phyloP scores from a whole-genome alignment of 2,888 invertebrate species.

The Zhuqinia jingwanae region DNA sequence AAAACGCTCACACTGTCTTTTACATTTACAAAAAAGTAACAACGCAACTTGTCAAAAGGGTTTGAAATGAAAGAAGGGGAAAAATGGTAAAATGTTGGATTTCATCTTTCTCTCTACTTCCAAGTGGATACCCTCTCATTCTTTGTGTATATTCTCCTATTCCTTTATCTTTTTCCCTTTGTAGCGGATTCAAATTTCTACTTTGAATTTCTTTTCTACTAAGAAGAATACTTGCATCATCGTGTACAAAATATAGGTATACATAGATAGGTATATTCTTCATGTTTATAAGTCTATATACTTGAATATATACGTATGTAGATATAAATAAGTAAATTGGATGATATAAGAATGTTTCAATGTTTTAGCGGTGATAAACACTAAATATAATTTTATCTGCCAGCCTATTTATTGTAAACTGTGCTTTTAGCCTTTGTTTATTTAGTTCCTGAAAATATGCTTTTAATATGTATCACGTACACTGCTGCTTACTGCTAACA shows the following conservation, averaged over 20 bases:
- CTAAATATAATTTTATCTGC: background rate
- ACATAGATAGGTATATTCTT: background rate
- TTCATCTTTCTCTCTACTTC: background rate
- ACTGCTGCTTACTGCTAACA: background rate
- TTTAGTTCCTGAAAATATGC: background rate
- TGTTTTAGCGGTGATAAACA: no score
- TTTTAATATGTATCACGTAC: background rate
- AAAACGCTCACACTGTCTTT: no score
- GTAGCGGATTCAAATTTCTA: slow-evolving; percentile 32
- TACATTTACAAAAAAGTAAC: no score
- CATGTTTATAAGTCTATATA: background rate
- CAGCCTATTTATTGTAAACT: background rate
- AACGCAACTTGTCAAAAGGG: background rate
- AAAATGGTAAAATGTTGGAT: slow-evolving; percentile 14
- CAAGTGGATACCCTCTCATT: slow-evolving; percentile 27
- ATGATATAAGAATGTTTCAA: no score
- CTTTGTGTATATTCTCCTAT: no score
- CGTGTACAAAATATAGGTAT: no score
- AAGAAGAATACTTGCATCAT: no score
- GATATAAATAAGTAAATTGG: no score
- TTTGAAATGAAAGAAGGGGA: background rate
- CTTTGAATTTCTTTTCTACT: background rate
- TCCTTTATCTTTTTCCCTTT: slow-evolving; percentile 33
- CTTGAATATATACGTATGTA: background rate
- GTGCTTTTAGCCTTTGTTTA: background rate